Evolutionary conservation across 2,113 vertebrate genomes (phyloP).

Genomic region (Callithrix jacchus): DNA sequence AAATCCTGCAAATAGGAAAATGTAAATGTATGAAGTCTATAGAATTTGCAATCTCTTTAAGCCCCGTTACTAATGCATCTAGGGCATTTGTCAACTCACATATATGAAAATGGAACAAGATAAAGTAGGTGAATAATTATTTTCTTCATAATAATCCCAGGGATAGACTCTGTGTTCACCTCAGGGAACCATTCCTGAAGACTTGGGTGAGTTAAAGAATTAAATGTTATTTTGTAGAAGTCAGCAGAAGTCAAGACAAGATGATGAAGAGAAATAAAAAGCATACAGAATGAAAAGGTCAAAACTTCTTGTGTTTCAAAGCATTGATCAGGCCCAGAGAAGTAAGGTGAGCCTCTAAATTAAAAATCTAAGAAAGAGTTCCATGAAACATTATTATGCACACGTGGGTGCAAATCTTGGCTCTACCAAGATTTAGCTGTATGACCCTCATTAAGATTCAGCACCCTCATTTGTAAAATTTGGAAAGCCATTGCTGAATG

Average conservation of each 20-base stretch:
- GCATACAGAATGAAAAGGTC: neutral
- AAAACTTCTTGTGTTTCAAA: neutral
- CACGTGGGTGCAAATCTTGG: neutral
- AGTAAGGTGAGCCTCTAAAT: neutral
- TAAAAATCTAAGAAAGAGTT: neutral
- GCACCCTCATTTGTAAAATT: neutral
- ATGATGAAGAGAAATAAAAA: neutral
- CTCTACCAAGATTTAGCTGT: neutral
- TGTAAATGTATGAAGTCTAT: slow-evolving; percentile 23
- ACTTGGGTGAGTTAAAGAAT: neutral
- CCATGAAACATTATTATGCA: neutral
- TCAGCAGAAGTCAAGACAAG: neutral
- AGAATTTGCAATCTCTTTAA: slow-evolving; percentile 11
- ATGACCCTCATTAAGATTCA: neutral
- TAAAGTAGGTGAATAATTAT: slow-evolving; percentile 29
- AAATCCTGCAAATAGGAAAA: slow-evolving; percentile 33
- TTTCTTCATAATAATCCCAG: neutral
- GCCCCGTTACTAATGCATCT: neutral
- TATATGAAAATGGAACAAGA: neutral
- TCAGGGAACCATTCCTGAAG: neutral
- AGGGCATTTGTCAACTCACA: neutral
- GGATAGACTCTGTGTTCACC: neutral
- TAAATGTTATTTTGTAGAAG: neutral
- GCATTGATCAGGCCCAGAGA: neutral
- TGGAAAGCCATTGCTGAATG: neutral